Percentiles rank a stretch among this genome's conserved stretches.
phyloP scores from a whole-genome alignment of 1,140 invertebrate species.

The Sitobion miscanthi region DNA sequence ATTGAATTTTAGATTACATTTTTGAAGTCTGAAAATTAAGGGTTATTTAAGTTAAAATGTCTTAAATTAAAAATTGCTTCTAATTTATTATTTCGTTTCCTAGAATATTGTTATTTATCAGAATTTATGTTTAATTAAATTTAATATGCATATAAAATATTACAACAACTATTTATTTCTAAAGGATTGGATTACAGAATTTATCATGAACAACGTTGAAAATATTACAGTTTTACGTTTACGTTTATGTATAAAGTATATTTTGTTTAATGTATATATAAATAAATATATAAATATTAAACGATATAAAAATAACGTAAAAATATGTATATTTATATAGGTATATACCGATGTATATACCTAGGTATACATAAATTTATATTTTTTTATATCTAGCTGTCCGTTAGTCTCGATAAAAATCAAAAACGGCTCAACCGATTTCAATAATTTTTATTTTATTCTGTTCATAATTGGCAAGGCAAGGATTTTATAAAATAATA shows the following conservation, averaged over 20 bases:
- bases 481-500: too few species aligned
- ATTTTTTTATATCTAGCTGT: too few species aligned
- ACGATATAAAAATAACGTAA: too few species aligned
- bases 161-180: not conserved
- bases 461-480: too few species aligned
- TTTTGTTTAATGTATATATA: not conserved
- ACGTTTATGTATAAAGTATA: not conserved
- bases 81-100: not conserved
- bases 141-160: not conserved
- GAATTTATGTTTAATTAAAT: not conserved
- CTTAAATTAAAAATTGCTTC: not conserved
- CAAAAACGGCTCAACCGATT: too few species aligned
- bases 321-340: too few species aligned
- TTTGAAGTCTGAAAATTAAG: not conserved
- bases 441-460: too few species aligned
- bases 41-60: not conserved
- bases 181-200: not conserved
- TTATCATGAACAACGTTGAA: not conserved
- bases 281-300: too few species aligned
- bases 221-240: not conserved
- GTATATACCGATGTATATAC: too few species aligned
- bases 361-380: too few species aligned
- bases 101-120: not conserved
- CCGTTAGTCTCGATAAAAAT: too few species aligned
- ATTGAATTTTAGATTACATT: conserved; percentile 32